These are phyloP conservation scores for Mythimna impura DNA, from an alignment of 2,888 invertebrate species.

Conservation along the genomic window DNA sequence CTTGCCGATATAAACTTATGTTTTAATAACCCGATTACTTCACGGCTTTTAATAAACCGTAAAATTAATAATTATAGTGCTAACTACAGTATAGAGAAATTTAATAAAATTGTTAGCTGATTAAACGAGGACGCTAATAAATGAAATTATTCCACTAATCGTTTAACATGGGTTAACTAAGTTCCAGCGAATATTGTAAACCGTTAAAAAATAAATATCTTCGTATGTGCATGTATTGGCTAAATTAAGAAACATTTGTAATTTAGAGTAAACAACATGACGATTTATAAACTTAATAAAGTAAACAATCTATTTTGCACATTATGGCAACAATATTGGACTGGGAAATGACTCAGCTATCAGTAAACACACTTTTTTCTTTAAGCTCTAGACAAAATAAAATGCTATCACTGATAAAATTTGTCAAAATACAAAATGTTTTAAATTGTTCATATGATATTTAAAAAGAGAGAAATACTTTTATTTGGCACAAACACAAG, in stretches of 20 bases:
- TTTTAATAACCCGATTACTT: not conserved
- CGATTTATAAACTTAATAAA: not conserved
- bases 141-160: not conserved
- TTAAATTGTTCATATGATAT: too few species aligned
- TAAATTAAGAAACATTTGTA: not conserved
- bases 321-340: not conserved
- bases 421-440: not conserved
- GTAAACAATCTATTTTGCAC: not conserved
- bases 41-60: not conserved
- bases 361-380: not conserved
- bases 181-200: not conserved
- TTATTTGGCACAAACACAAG: too few species aligned
- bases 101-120: not conserved
- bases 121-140: not conserved
- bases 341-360: not conserved
- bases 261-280: too few species aligned
- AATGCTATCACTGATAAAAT: not conserved
- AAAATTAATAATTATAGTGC: not conserved
- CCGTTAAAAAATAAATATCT: not conserved
- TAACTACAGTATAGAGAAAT: not conserved
- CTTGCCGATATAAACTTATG: not conserved
- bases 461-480: not conserved
- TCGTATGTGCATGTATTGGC: not conserved
- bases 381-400: not conserved
- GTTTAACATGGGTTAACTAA: not conserved